These are phyloP conservation scores for Tricholauxania praeusta DNA, from an alignment of 2,888 invertebrate genomes.

Conservation along the genomic window DNA sequence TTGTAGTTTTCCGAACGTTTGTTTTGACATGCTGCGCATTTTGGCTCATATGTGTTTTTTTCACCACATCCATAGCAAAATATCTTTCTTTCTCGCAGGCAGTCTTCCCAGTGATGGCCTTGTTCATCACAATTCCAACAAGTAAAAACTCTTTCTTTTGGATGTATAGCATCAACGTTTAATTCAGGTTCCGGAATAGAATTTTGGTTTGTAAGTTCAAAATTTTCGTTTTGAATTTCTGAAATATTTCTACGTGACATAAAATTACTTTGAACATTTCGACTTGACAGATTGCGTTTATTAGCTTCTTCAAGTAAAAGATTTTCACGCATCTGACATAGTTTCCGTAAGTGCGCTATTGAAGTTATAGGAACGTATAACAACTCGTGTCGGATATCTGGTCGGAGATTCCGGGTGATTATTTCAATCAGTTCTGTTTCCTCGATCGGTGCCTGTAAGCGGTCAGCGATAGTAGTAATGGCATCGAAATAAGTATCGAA, in stretches of 20 bases:
- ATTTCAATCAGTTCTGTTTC: background rate
- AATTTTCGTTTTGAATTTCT: no score
- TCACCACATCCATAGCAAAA: conserved; percentile 38
- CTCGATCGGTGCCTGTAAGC: background rate
- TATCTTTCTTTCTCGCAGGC: conserved; percentile 15
- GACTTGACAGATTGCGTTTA: conserved; percentile 11
- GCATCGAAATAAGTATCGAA: background rate
- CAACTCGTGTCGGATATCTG: conserved; percentile 27
- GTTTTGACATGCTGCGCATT: conserved; percentile 21
- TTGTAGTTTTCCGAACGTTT: conserved; percentile 10
- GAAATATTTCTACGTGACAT: no score
- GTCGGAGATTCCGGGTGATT: background rate
- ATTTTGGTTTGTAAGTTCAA: no score
- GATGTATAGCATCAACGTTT: conserved; percentile 18
- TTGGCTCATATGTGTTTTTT: no score
- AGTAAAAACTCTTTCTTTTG: background rate
- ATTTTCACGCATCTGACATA: conserved; percentile 36
- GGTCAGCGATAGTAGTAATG: background rate
- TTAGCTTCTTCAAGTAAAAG: conserved; percentile 30
- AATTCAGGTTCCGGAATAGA: no score
- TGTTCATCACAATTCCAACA: conserved; percentile 13
- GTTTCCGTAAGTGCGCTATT: conserved; percentile 32
- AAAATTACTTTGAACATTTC: background rate
- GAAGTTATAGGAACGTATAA: conserved; percentile 30
- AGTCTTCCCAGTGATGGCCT: conserved; percentile 26